Base-by-base conservation (phyloP, 2,113 vertebrate genomes). In the Cyphotilapia sp. region DNA sequence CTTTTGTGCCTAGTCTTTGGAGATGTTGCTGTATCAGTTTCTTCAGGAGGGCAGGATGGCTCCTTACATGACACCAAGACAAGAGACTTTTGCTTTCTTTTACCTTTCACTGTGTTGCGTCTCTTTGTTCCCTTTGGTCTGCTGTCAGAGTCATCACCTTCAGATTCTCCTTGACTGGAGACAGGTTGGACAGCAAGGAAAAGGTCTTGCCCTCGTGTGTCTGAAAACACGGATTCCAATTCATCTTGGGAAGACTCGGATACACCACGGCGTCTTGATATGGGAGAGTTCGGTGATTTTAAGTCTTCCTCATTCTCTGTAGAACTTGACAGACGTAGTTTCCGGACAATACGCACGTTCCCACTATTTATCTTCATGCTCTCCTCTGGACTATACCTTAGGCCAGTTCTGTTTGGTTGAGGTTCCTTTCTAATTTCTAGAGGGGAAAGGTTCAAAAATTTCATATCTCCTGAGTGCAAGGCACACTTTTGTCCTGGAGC, bases 181-280 rank as follows among this genome's bases (percentile, higher is more conserved):
- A 90, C 82, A 5, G 94, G 85, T 16, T 95, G 92, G 29, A 95
- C 86, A 11, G 94, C 95, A 53, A 94, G 92, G 66, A 96, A 96
- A 42, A 96, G 47, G 40, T 96, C 95, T 85, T 95, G 94, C 6
- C 91, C 94, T 16, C 63, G 91, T 80, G 87, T 90, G 27, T 96
- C 95, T 47, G 93, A 96, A 82, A 91, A 87, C 17, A 91, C 29
- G 5, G 94, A 96, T 81, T 95, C 94, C 16, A 90, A 22, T 38
- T 96, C 96, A 7, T 96, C 95, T 83, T 95, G 94, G 29, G 95
- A 96, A 19, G 95, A 96, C 84, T 95, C 94, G 0, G 95, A 96
- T 14, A 45, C 63, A 13, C 86, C 81, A 16, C 86, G n/a, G 14
- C 83, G 88, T 83, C 89, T 93, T 54, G 82, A 88, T 29, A 82